phyloP scores from a whole-genome alignment of 2,797 vertebrate species.

The Propithecus deckenii region DNA sequence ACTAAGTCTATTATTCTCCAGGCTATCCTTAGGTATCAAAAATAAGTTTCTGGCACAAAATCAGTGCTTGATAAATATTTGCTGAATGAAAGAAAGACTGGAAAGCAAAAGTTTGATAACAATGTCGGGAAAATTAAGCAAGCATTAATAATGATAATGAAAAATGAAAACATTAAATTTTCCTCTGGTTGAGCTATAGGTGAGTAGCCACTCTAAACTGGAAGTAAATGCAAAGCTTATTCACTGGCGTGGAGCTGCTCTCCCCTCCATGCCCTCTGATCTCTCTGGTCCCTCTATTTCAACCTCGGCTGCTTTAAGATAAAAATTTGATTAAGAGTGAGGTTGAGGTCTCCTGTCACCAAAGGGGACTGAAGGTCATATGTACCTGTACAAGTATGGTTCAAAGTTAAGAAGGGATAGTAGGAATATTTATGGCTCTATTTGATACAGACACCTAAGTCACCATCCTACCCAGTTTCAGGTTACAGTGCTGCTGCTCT shows the following conservation, averaged over 20 bases:
- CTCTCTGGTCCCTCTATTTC: not conserved
- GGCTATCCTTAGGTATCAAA: not conserved
- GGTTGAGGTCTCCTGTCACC: too few relatives aligned
- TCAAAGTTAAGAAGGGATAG: not conserved
- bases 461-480: not conserved
- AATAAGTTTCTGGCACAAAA: not conserved
- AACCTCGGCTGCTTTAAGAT: too few relatives aligned
- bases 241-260: not conserved
- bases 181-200: not conserved
- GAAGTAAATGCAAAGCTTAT: not conserved
- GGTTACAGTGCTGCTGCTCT: not conserved
- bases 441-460: not conserved
- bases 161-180: not conserved
- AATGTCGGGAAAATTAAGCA: not conserved
- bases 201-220: not conserved
- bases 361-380: too few relatives aligned
- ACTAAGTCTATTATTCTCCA: too few relatives aligned
- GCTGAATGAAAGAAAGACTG: not conserved
- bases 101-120: not conserved
- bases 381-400: not conserved
- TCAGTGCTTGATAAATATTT: not conserved
- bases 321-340: too few relatives aligned
- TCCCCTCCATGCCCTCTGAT: not conserved
- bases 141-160: not conserved
- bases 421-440: not conserved